phyloP scores from a whole-genome alignment of 2,888 invertebrate species.

The Ophion obscuratus region DNA sequence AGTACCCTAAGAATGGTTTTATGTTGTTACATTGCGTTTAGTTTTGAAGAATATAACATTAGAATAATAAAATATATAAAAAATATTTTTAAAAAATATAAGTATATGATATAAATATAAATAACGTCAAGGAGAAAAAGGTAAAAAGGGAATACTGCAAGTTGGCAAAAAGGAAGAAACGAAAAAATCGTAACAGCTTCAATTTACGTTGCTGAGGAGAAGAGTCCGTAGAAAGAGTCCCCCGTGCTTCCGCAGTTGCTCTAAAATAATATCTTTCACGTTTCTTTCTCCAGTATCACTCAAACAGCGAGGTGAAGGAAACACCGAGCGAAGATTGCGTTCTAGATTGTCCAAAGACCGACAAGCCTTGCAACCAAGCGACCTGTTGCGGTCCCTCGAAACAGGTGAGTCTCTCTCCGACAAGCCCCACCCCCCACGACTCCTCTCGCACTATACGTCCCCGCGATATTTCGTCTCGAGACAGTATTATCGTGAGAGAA shows the following conservation, averaged over 20 bases:
- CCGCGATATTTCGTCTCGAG: constrained; percentile 53
- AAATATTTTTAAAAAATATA: not conserved
- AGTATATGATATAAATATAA: no score
- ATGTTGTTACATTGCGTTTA: no score
- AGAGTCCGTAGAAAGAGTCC: no score
- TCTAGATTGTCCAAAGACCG: constrained; percentile 94
- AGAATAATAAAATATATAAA: not conserved
- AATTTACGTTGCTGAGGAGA: no score
- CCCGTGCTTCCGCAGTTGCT: no score
- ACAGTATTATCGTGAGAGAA: constrained; percentile 75
- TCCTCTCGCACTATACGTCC: not conserved
- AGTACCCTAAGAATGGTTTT: no score
- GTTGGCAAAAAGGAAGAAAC: not conserved
- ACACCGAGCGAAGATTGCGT: constrained; percentile 89
- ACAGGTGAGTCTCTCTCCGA: constrained; percentile 85
- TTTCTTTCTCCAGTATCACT: constrained; percentile 82
- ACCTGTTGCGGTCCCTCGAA: constrained; percentile 95
- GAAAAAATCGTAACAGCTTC: not conserved
- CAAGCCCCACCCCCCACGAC: not conserved
- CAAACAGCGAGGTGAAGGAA: constrained; percentile 83
- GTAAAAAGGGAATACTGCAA: not conserved
- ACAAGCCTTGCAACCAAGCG: constrained; percentile 92
- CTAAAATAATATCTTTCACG: not conserved
- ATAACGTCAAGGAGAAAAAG: no score
- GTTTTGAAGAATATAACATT: no score